These are phyloP conservation scores for Scophthalmus maximus DNA, from an alignment of 2,113 vertebrate species.

Conservation along the genomic window DNA sequence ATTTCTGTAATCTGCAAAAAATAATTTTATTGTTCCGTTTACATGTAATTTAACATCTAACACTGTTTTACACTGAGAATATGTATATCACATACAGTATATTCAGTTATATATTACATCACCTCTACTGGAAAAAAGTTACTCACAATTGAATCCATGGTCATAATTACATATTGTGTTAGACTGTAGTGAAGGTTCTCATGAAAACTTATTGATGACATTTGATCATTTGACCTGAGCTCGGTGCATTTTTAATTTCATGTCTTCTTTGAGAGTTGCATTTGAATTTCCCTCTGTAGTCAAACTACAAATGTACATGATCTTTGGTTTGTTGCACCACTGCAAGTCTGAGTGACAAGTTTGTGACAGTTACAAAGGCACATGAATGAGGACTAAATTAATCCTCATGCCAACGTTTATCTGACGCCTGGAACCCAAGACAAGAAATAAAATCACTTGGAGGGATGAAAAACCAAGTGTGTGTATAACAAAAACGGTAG, in stretches of 20 bases:
- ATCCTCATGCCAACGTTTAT: not conserved
- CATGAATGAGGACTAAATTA: constrained; percentile 6
- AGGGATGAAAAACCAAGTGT: constrained; percentile 13
- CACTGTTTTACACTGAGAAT: not conserved
- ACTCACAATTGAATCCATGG: no score
- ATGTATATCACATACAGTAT: not conserved
- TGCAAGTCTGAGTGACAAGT: no score
- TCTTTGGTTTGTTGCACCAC: no score
- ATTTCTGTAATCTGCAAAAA: not conserved
- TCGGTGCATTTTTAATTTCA: not conserved
- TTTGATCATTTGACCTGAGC: not conserved
- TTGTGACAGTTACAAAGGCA: not conserved
- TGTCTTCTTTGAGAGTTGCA: no score
- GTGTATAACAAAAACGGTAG: constrained; percentile 57
- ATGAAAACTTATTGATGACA: not conserved
- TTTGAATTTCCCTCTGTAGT: no score
- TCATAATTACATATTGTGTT: not conserved
- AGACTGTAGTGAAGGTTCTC: not conserved
- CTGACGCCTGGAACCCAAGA: not conserved
- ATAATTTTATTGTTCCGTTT: not conserved
- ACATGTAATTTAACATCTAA: not conserved
- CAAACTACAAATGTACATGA: no score
- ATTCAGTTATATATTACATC: not conserved
- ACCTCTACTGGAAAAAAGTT: no score
- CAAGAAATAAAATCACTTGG: not conserved